Base-by-base conservation (phyloP, 2,797 vertebrate genomes). In the Hypotaenidia okinawae region DNA sequence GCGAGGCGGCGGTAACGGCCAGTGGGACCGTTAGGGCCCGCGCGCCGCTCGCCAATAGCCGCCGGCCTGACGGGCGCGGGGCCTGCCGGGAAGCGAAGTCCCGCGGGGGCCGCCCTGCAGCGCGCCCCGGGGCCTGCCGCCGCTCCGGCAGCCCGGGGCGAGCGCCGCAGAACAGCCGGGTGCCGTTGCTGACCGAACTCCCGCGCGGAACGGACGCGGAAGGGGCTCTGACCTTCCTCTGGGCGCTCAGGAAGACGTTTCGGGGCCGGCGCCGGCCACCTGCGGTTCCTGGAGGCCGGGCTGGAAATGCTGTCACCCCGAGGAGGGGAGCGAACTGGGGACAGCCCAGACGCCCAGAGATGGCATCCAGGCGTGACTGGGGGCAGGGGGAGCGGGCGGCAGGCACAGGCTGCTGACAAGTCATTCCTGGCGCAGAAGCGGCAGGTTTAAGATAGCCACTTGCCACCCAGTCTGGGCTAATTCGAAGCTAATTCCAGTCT, bases 31-130 rank as follows among this genome's bases (percentile, higher is more conserved):
- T 10, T 27, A 7, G 35, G 9, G 39, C 49, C n/a, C 39, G 25
- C 17, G 45, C 45, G 32, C 39, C 55, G 21, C 32, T 0, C 7
- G 43, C 94, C 95, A 95, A 73, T 95, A 43, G 68, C 81, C 87
- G 35, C 24, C 55, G 15, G 76, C 70, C 86, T n/a, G 39, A 73
- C 52, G 11, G 72, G 73, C 94, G 87, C 85, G 78, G 35, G 79
- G 97, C 84, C 97, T 93, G 94, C 94, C 68, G 97, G 98, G 97
- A 97, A 58, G 59, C 95, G 98, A 94, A 97, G 98, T 97, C 67
- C 87, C 21, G 24, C 27, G 16, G 45, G 28, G 19, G 4, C 32
- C 6, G 6, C 47, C 21, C 43, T 4, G 22, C 58, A 1, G 9
- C 43, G 13, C 52, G 16, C 5, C 58, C 58, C 11, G 33, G 9